A percentile compares a stretch with the other conserved stretches of the same genome.
Conservation (phyloP, 2,113 vertebrate species). For the Apodemus sylvaticus region DNA sequence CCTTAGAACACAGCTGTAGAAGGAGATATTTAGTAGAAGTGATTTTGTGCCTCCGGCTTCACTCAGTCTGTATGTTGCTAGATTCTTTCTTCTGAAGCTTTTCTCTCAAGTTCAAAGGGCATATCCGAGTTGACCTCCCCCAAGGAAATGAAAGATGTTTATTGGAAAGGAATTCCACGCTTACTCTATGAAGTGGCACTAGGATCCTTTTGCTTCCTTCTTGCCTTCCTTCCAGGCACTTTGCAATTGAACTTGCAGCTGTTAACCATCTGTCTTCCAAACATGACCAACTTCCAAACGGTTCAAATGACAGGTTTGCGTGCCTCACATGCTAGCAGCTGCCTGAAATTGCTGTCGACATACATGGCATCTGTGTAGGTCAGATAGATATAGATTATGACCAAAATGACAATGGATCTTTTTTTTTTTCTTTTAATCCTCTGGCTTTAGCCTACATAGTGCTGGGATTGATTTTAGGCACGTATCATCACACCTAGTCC, state of each 20-base stretch:
- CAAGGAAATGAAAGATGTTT: conserved; percentile 62
- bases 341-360: conserved; percentile 48
- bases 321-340: conserved; percentile 54
- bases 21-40: conserved; percentile 36
- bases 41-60: neutral
- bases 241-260: conserved; percentile 73
- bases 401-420: conserved; percentile 15
- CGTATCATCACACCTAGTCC: neutral
- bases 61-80: conserved; percentile 17
- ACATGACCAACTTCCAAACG: conserved; percentile 54
- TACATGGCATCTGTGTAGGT: conserved; percentile 42
- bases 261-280: conserved; percentile 73
- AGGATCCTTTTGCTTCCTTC: conserved; percentile 36
- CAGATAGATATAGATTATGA: conserved; percentile 59
- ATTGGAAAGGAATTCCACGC: conserved; percentile 63
- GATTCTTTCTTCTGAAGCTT: conserved; percentile 40
- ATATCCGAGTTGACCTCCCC: conserved; percentile 35
- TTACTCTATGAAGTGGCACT: conserved; percentile 59
- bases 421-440: too few relatives aligned
- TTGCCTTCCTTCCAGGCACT: conserved; percentile 56
- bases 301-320: conserved; percentile 63
- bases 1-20: neutral
- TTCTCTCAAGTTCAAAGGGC: conserved; percentile 61
- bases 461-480: neutral
- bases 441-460: neutral